phyloP scores from a whole-genome alignment of 2,797 vertebrate species.

The Anomalospiza imberbis region DNA sequence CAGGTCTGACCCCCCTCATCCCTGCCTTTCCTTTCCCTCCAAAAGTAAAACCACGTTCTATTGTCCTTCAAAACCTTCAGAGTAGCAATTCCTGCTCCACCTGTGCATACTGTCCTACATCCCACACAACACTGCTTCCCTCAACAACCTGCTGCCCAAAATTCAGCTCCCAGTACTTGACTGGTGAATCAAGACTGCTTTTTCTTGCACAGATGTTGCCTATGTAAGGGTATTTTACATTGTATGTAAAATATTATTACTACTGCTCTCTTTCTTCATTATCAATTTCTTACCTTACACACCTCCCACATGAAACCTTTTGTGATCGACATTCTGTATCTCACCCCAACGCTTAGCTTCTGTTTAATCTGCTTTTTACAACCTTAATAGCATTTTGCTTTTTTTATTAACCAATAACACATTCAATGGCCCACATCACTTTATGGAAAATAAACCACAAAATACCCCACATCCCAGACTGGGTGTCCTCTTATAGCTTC shows the following conservation, averaged over 20 bases:
- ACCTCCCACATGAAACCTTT: neutral
- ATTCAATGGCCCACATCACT: neutral
- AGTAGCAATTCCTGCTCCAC: neutral
- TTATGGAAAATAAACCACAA: neutral
- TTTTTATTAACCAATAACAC: neutral
- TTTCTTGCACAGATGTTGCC: neutral
- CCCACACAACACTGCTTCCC: neutral
- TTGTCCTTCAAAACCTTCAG: neutral
- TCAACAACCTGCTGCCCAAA: neutral
- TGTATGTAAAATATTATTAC: neutral
- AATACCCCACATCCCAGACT: neutral
- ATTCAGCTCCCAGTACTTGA: neutral
- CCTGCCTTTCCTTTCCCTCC: neutral
- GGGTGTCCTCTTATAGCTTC: neutral
- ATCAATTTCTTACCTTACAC: neutral
- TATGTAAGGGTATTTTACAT: neutral
- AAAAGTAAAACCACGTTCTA: neutral
- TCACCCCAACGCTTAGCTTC: neutral
- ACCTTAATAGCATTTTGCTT: neutral
- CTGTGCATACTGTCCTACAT: fast-evolving
- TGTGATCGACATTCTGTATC: neutral
- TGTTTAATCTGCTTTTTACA: neutral
- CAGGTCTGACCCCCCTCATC: fast-evolving
- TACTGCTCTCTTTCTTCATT: neutral
- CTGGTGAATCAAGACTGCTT: neutral